Percentiles rank a stretch among this genome's conserved stretches.
Evolutionary conservation across 1,140 invertebrate species (phyloP).

Genomic region (Zeugodacus cucurbitae): DNA sequence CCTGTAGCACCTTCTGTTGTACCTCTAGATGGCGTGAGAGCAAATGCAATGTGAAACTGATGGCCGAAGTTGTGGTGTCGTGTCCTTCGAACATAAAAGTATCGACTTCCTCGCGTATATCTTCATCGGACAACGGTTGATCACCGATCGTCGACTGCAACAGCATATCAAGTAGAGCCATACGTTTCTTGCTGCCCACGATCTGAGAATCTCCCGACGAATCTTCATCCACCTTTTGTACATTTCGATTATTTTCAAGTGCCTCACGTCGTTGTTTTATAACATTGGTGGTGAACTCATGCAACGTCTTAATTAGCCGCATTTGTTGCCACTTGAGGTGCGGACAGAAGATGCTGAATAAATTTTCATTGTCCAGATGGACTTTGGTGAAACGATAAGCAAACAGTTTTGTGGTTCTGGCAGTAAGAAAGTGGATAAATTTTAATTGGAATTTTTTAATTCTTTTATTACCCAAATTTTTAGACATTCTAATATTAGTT

Average conservation of each 20-base stretch:
- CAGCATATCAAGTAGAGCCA: slow-evolving; percentile 78
- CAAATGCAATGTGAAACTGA: slow-evolving; percentile 52
- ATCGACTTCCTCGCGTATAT: slow-evolving; percentile 76
- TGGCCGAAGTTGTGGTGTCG: slow-evolving; percentile 59
- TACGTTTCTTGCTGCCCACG: slow-evolving; percentile 65
- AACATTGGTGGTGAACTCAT: slow-evolving; percentile 74
- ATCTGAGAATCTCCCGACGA: slow-evolving; percentile 51
- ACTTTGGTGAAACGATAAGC: slow-evolving; percentile 53
- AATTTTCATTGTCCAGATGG: slow-evolving; percentile 51
- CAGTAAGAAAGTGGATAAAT: background rate
- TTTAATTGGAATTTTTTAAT: background rate
- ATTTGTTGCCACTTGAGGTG: slow-evolving; percentile 68
- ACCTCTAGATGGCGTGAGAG: slow-evolving; percentile 53
- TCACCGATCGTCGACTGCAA: slow-evolving; percentile 70
- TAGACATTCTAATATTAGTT: no score
- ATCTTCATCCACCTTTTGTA: no score
- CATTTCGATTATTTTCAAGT: no score
- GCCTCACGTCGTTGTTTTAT: slow-evolving; percentile 53
- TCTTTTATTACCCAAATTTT: no score
- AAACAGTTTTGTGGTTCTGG: slow-evolving; percentile 54
- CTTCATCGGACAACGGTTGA: slow-evolving; percentile 69
- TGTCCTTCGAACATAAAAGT: slow-evolving; percentile 77
- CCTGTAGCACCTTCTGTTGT: slow-evolving; percentile 58
- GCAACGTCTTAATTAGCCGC: slow-evolving; percentile 72
- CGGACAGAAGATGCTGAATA: slow-evolving; percentile 49